A percentile compares a stretch with the other conserved stretches of the same genome.
phyloP scores from a whole-genome alignment of 2,888 invertebrate species.

The Cryptocheilus praepositus region DNA sequence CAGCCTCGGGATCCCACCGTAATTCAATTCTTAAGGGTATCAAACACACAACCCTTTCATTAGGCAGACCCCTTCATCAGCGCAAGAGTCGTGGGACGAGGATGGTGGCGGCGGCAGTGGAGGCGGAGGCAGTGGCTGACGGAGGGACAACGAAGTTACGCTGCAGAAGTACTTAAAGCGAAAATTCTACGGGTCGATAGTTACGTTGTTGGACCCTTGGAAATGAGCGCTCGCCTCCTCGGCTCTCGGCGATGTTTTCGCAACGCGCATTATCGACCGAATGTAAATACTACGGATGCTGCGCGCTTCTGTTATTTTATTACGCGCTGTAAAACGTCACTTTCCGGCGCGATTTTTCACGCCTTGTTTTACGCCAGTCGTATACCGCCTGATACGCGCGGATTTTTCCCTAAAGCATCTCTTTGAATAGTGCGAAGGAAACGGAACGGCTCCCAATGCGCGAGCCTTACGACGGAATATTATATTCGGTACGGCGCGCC shows the following conservation, averaged over 20 bases:
- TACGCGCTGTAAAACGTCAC: too few relatives aligned
- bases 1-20: slow-evolving; percentile 46
- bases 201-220: slow-evolving; percentile 31
- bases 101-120: slow-evolving; percentile 17
- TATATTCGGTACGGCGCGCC: too few relatives aligned
- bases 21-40: slow-evolving; percentile 69
- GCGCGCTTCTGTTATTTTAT: too few relatives aligned
- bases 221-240: slow-evolving; percentile 19
- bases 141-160: slow-evolving; percentile 60
- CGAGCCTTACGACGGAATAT: too few relatives aligned
- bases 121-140: slow-evolving; percentile 15
- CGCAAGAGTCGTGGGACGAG: slow-evolving; percentile 48
- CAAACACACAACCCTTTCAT: slow-evolving; percentile 69
- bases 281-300: too few relatives aligned
- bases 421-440: too few relatives aligned
- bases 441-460: too few relatives aligned
- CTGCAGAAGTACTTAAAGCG: slow-evolving; percentile 62
- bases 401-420: too few relatives aligned
- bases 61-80: slow-evolving; percentile 65
- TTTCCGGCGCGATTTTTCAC: too few relatives aligned
- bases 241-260: slow-evolving; percentile 3
- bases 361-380: too few relatives aligned
- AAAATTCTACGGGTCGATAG: slow-evolving; percentile 61
- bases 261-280: too few relatives aligned
- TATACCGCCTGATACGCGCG: too few relatives aligned